These are phyloP conservation scores for Arizona elegans DNA, from an alignment of 2,113 vertebrate species.

Conservation along the genomic window DNA sequence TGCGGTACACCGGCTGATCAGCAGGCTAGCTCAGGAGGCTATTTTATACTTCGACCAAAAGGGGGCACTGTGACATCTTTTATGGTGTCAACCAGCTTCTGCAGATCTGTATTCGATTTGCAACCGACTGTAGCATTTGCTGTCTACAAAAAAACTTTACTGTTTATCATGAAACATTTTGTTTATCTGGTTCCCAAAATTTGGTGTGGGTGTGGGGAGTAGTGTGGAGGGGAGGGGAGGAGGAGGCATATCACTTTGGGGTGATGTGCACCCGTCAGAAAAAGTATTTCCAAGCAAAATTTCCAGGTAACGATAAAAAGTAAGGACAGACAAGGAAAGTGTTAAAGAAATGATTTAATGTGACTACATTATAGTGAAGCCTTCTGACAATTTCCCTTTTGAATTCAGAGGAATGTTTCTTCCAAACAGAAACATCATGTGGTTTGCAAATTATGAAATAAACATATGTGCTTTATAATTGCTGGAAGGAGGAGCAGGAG, in stretches of 20 bases:
- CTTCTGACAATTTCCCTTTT: not conserved
- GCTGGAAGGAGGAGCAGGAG: not conserved
- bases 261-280: conserved; percentile 31
- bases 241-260: conserved; percentile 4
- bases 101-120: not conserved
- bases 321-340: not conserved
- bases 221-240: not conserved
- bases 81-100: conserved; percentile 24
- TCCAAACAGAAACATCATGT: not conserved
- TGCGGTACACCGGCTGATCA: conserved; percentile 11
- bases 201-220: not conserved
- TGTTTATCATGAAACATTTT: conserved; percentile 55
- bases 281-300: conserved; percentile 35
- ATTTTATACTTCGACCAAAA: conserved; percentile 49
- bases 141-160: conserved; percentile 49
- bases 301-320: not conserved
- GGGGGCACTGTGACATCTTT: conserved; percentile 73
- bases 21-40: not conserved
- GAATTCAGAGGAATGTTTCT: not conserved
- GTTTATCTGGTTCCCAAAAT: conserved; percentile 41
- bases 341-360: not conserved
- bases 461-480: not conserved
- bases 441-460: not conserved
- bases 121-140: not conserved
- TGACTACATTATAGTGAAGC: not conserved